These are phyloP conservation scores for Latrodectus hesperus DNA, from an alignment of 2,888 invertebrate genomes.

Conservation along the genomic window DNA sequence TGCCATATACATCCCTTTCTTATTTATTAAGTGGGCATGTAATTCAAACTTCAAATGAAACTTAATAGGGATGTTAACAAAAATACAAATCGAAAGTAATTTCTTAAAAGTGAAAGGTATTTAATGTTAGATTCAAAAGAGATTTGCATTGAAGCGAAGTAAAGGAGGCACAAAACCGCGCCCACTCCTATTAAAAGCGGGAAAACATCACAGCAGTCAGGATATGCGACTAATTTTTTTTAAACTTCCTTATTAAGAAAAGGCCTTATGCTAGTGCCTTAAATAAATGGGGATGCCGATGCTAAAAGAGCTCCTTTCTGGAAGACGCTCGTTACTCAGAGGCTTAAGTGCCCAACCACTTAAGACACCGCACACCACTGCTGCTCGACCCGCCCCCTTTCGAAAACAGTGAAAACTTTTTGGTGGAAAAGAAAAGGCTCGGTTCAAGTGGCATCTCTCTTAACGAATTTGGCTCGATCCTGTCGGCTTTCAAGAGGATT, in stretches of 20 bases:
- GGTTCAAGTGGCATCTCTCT: background rate
- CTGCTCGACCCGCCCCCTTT: background rate
- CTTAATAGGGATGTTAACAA: no score
- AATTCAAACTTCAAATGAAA: no score
- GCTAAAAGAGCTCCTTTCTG: background rate
- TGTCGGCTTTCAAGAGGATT: background rate
- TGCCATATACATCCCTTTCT: no score
- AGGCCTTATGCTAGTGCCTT: background rate
- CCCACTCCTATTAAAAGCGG: no score
- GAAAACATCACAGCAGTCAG: no score
- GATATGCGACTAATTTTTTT: background rate
- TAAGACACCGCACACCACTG: background rate
- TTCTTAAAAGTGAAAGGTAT: no score
- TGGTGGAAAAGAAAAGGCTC: background rate
- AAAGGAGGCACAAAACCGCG: no score
- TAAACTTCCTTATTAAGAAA: background rate
- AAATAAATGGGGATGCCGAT: constrained; percentile 1
- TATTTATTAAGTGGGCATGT: no score
- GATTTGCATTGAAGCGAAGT: no score
- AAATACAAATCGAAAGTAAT: no score
- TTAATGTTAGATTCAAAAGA: no score
- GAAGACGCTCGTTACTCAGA: background rate
- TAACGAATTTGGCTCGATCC: background rate
- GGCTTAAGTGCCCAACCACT: constrained; percentile 5
- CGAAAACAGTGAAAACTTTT: constrained; percentile 3